Base-by-base conservation (phyloP, 2,113 vertebrate species). In the Tricholaema leucomelas region DNA sequence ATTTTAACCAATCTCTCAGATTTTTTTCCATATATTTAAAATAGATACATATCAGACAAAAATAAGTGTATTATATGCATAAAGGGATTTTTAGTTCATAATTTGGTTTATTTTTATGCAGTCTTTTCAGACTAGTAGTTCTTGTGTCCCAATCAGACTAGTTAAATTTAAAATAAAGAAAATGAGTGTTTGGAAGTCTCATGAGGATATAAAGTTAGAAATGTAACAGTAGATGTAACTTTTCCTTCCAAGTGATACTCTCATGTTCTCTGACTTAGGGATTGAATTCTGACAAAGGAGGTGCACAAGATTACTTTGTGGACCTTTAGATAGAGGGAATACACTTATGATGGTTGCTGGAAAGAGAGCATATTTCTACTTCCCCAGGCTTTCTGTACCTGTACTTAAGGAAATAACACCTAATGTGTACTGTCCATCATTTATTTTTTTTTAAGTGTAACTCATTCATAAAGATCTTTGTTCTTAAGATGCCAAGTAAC, bases 401-500 rank as follows among this genome's bases (percentile, higher is more conserved):
- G 0, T 72, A 7, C 13, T 40, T 69, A 60, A 48, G 23, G 31
- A 82, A 60, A 11, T 15, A 48, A 42, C 7, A 66, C 4, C 9
- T 46, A 27, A 17, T n/a, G 5, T 19, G 10, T 52, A 14, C 33
- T 36, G 18, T 72, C 82, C 28, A 56, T 25, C 9, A 70, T 25
- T 25, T 4, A 77, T 77, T 12, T 10, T 2, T 23, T 36, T 56
- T 56, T 31, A 18, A 66, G 12, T 3, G 1, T 30, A 59, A 46
- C 63, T 89, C 70, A 10, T 55, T 91, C 93, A 12, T 74, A 30
- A 56, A 8, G 81, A 15, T 33, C 15, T 65, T 70, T 61, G 23
- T 25, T 92, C n/a, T 83, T 91, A 69, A 65, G 66, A 31, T 91
- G 28, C 35, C 31, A 61, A 90, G 30, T 97, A 96, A 96, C 65